Evolutionary conservation across 2,888 invertebrate species (phyloP), one percentile per base, ranked within the genome.

Genomic region (Coronaproctus castanopsis): DNA sequence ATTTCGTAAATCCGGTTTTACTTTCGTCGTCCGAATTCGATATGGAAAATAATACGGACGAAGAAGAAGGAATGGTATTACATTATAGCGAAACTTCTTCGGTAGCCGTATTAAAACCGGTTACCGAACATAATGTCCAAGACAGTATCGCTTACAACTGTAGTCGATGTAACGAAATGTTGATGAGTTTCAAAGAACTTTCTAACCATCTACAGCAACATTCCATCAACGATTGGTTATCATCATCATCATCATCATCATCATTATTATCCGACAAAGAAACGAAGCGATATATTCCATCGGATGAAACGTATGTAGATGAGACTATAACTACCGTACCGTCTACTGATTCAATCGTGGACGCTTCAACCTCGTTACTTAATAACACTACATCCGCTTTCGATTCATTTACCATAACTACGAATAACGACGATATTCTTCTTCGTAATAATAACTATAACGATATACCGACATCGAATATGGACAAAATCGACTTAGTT

Each of bases 131-230:
- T 14, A 36, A 36, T 36, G 14, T 36, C 5, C 8, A 36, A 36
- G 36, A 36, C 36, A 36, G 14, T 14, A 36, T 36, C 36, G 36
- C 36, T 36, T 59, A 55, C 52, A 52, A 55, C 55, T 59, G 59
- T 55, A 55, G 55, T 59, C 51, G 51, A 5, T 59, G 59, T 22
- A 52, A 55, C 24, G 59, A 59, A 55, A 59, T 55, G 14, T 5
- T 36, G 8, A 14, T 36, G 5, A 36, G 36, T 36, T 36, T 36
- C 36, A 36, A 36, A 36, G 14, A 36, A 36, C 36, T 36, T 5
- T 36, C 36, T 14, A 36, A 14, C 14, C 36, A 36, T 14, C 36
- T 36, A 14, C 36, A 36, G 36, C 36, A 36, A 36, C 36, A 36
- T 36, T 36, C 36, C 36, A 36, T 36, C 36, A 36, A 36, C 36